Conservation (phyloP, 2,888 invertebrate genomes). For the Rhodophaea formosa region DNA sequence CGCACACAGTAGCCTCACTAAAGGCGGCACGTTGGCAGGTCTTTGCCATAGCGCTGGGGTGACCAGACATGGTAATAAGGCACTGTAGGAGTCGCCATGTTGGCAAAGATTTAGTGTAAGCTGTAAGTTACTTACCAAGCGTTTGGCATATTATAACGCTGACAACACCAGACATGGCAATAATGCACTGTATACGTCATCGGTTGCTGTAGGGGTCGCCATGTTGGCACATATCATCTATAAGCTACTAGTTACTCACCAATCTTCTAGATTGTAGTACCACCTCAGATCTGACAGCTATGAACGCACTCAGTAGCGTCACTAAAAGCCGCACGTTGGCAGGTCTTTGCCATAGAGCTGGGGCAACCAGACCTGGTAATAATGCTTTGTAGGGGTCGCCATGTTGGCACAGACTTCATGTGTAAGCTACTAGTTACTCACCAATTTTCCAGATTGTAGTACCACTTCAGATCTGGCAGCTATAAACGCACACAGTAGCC, state of each 20-base stretch:
- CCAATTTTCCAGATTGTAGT: conserved; percentile 66
- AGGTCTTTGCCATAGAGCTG: conserved; percentile 95
- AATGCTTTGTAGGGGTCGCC: conserved; percentile 94
- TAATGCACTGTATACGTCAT: conserved; percentile 92
- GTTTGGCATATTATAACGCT: not conserved
- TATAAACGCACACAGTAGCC: not conserved
- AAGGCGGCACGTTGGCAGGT: conserved; percentile 94
- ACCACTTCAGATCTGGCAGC: conserved; percentile 38
- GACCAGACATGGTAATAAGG: conserved; percentile 93
- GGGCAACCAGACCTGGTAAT: conserved; percentile 93
- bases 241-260: no score
- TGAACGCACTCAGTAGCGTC: no score
- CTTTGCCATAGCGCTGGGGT: conserved; percentile 96
- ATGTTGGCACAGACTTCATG: no score
- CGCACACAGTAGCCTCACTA: conserved; percentile 94
- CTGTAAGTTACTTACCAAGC: no score
- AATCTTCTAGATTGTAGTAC: no score
- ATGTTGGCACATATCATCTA: no score
- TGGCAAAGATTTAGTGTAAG: no score
- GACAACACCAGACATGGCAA: no score
- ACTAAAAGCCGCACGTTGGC: conserved; percentile 97
- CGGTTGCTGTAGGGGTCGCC: no score
- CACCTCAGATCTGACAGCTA: no score
- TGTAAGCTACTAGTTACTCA: no score
- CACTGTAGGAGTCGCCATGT: conserved; percentile 93